A percentile compares a stretch with the other conserved stretches of the same genome.
phyloP scores from a whole-genome alignment of 2,113 vertebrate genomes.

The Crocuta crocuta region DNA sequence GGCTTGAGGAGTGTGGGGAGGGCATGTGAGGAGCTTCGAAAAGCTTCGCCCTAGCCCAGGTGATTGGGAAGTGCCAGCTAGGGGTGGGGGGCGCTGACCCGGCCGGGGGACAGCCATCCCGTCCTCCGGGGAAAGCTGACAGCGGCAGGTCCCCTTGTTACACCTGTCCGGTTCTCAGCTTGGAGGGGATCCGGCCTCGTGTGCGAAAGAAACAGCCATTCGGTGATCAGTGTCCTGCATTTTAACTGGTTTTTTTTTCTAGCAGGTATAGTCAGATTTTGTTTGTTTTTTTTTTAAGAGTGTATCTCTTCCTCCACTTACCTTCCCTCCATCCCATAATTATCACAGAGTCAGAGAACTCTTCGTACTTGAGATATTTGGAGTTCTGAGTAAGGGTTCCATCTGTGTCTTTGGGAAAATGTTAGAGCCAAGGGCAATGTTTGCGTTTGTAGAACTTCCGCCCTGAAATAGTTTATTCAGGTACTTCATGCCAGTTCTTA shows the following conservation, averaged over 20 bases:
- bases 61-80: not conserved
- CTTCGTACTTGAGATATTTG: not conserved
- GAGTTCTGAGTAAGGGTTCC: not conserved
- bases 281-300: not conserved
- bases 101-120: fast-evolving
- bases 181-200: not conserved
- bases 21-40: not conserved
- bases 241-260: not conserved
- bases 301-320: not conserved
- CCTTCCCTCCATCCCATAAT: not conserved
- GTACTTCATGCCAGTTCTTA: not conserved
- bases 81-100: not conserved
- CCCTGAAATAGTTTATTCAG: not conserved
- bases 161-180: not conserved
- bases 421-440: not conserved
- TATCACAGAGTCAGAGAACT: not conserved
- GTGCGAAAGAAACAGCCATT: not conserved
- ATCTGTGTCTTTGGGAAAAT: not conserved
- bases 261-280: not conserved
- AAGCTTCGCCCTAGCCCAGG: not conserved
- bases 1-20: not conserved
- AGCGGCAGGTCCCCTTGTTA: not conserved
- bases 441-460: not conserved
- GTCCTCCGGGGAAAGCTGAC: not conserved
- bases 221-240: not conserved